Evolutionary conservation across 2,797 vertebrate species (phyloP).

Genomic region (Rhinoraja longicauda): DNA sequence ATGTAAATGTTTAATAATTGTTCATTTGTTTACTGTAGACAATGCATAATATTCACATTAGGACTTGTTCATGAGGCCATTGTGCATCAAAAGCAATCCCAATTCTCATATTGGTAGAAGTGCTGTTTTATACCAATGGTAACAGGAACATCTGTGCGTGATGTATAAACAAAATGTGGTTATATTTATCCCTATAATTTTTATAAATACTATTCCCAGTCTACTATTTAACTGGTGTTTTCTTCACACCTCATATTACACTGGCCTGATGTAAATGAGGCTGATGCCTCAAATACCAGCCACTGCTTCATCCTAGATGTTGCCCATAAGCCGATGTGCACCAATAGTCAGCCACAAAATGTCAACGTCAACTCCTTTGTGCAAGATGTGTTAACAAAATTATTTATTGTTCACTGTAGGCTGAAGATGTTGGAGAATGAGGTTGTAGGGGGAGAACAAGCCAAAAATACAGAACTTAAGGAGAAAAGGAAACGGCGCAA

Average conservation of each 20-base stretch:
- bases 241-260: not conserved
- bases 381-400: not conserved
- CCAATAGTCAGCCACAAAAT: not conserved
- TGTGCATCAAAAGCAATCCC: too few relatives aligned
- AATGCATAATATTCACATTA: too few relatives aligned
- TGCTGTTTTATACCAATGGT: too few relatives aligned
- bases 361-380: not conserved
- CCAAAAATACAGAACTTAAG: conserved; percentile 72
- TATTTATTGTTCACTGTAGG: conserved; percentile 52
- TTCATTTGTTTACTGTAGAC: too few relatives aligned
- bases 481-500: conserved; percentile 64
- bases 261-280: not conserved
- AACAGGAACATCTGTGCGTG: too few relatives aligned
- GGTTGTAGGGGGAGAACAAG: conserved; percentile 78
- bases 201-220: not conserved
- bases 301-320: too few relatives aligned
- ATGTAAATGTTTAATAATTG: too few relatives aligned
- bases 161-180: not conserved
- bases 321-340: not conserved
- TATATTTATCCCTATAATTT: not conserved
- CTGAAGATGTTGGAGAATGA: conserved; percentile 79
- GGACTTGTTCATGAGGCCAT: too few relatives aligned
- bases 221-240: not conserved
- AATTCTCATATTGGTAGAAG: too few relatives aligned
- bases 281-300: not conserved